These are phyloP conservation scores for Micronycteris hirsuta DNA, from an alignment of 2,113 vertebrate species.

Conservation along the genomic window DNA sequence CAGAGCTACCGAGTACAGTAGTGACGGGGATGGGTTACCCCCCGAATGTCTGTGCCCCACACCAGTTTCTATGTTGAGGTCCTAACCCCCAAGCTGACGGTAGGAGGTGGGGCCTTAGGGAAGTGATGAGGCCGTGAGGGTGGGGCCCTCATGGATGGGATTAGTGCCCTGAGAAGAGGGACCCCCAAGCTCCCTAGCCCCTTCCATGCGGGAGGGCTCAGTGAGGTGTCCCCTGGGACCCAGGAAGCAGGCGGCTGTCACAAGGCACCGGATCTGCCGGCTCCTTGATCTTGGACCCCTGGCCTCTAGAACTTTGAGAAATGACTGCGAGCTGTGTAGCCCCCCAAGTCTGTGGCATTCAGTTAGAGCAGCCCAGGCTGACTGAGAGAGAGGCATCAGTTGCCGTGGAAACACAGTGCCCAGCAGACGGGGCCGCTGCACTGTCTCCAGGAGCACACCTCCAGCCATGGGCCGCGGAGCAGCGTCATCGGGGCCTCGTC, in stretches of 20 bases:
- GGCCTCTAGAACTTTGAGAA: background rate
- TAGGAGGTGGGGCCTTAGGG: background rate
- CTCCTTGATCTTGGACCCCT: fast-evolving
- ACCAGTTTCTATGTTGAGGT: background rate
- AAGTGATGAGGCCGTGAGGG: no score
- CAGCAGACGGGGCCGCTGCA: background rate
- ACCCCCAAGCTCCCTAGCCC: background rate
- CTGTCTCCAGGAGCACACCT: background rate
- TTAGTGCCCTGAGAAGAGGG: fast-evolving
- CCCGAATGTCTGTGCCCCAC: background rate
- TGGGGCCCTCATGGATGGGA: fast-evolving
- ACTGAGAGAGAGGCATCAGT: fast-evolving
- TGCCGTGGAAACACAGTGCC: background rate
- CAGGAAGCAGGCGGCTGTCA: no score
- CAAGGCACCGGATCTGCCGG: fast-evolving
- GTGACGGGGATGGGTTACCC: fast-evolving
- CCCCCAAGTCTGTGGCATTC: fast-evolving
- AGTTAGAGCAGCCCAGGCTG: fast-evolving
- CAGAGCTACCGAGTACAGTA: fast-evolving
- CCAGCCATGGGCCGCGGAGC: background rate
- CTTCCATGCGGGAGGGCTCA: fast-evolving
- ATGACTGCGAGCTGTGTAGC: no score
- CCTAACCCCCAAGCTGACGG: background rate
- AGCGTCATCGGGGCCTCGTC: background rate
- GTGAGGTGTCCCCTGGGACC: fast-evolving